Conservation (phyloP, 1,140 invertebrate genomes). For the Drosophila erecta region DNA sequence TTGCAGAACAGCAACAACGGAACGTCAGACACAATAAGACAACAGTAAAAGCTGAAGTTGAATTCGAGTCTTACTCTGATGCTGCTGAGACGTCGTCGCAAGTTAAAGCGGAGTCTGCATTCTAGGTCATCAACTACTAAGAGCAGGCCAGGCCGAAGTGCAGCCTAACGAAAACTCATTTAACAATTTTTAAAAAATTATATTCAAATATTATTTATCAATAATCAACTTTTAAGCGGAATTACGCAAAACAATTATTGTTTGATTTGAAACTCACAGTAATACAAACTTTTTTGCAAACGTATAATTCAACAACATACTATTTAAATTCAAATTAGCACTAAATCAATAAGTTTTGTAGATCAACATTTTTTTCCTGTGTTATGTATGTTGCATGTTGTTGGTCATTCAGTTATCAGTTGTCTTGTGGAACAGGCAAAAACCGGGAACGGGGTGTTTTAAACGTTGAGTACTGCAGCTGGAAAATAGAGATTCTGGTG, state of each 20-base stretch:
- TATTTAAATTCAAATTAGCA: not conserved
- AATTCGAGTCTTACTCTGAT: slow-evolving; percentile 16
- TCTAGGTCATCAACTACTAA: slow-evolving; percentile 78
- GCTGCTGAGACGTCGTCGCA: slow-evolving; percentile 1
- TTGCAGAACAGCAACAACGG: slow-evolving; percentile 61
- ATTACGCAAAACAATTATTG: no score
- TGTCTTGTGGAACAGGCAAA: slow-evolving; percentile 22
- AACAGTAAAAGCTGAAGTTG: slow-evolving; percentile 56
- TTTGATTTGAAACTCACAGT: no score
- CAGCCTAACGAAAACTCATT: not conserved
- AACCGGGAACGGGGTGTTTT: slow-evolving; percentile 16
- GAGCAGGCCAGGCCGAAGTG: slow-evolving; percentile 39
- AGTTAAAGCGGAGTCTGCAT: slow-evolving; percentile 54
- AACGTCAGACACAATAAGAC: slow-evolving; percentile 49
- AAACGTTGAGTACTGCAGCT: slow-evolving; percentile 5
- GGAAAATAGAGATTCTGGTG: not conserved
- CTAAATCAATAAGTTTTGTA: no score
- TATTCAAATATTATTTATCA: not conserved
- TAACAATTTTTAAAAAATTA: not conserved
- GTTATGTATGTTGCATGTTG: slow-evolving; percentile 52
- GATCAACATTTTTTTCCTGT: not conserved
- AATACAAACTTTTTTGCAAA: not conserved
- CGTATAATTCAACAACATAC: not conserved
- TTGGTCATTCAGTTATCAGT: slow-evolving; percentile 79
- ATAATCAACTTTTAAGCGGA: not conserved